Evolutionary conservation across 2,888 invertebrate species (phyloP), one percentile per base, ranked within the genome.

Genomic region (Oxyscelio sp.): DNA sequence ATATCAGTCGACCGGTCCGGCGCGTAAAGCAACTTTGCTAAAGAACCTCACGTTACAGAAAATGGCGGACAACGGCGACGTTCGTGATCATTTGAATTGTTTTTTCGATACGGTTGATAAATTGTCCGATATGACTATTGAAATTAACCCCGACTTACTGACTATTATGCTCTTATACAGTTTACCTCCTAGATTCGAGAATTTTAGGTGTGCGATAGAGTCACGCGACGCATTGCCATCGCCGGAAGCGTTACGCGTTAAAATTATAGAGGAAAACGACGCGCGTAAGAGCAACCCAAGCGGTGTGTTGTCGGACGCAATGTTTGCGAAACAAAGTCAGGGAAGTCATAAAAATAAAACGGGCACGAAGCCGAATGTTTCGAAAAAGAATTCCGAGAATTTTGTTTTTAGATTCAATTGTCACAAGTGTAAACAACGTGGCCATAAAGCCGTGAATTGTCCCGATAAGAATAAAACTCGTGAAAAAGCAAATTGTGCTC

Each of bases 361-460:
- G 6, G 34, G 11, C 4, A 9, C 34, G 34, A 34, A 34, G 11
- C 6, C 34, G 34, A 34, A 34, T 11, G 34, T 9, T 34, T 34
- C 34, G 34, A 48, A 48, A 17, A 19, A 19, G 11, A 48, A 48
- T 48, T 48, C 48, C 11, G 48, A 48, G 19, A 21, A 48, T 4
- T 19, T 48, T 19, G 48, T 52, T 24, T 52, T 24, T 52, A 52
- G 24, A 24, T 52, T 52, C 4, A 52, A 24, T 3, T 52, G 50
- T 9, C n/a, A 52, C 24, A 52, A 52, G n/a, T 52, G 24, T 8
- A 22, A 24, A n/a, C 9, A 52, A 22, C n/a, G 13, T 2, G 24
- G 50, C 3, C 22, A 52, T n/a, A 52, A 52, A 52, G 50, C 50
- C 15, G 24, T 13, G 3, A n/a, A 13, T 52, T 52, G 50, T 15